These are phyloP conservation scores for Odontocerum albicorne DNA, from an alignment of 2,888 invertebrate genomes.

Conservation along the genomic window DNA sequence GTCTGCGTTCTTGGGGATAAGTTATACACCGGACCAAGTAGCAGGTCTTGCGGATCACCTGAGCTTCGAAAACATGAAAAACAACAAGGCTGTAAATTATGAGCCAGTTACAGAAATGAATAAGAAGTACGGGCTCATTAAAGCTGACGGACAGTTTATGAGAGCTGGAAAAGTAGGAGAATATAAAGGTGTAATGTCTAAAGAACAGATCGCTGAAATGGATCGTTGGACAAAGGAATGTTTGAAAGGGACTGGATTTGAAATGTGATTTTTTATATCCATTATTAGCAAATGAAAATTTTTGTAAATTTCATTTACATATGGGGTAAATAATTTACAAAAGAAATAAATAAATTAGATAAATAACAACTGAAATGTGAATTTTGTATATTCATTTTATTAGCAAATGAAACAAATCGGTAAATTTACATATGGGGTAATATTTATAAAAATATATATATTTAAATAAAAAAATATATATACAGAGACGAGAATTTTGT, in stretches of 20 bases:
- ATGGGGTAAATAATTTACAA: too few relatives aligned
- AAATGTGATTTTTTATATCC: constrained; percentile 6
- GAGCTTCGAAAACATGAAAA: constrained; percentile 60
- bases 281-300: constrained; percentile 11
- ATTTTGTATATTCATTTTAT: too few relatives aligned
- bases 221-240: constrained; percentile 47
- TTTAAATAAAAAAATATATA: too few relatives aligned
- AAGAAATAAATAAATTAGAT: too few relatives aligned
- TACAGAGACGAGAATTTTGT: too few relatives aligned
- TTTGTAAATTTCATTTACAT: too few relatives aligned
- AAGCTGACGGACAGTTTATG: constrained; percentile 48
- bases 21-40: constrained; percentile 50
- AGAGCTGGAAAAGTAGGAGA: constrained; percentile 51
- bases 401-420: too few relatives aligned
- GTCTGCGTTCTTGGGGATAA: constrained; percentile 53
- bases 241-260: constrained; percentile 19
- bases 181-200: constrained; percentile 46
- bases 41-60: constrained; percentile 54
- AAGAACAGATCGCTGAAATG: constrained; percentile 45
- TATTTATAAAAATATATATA: too few relatives aligned
- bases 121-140: constrained; percentile 43
- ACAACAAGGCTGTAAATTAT: constrained; percentile 61
- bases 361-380: too few relatives aligned
- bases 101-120: constrained; percentile 45
- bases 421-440: too few relatives aligned